Base-by-base conservation (phyloP, 2,888 invertebrate species). In the Lydus trimaculatus region DNA sequence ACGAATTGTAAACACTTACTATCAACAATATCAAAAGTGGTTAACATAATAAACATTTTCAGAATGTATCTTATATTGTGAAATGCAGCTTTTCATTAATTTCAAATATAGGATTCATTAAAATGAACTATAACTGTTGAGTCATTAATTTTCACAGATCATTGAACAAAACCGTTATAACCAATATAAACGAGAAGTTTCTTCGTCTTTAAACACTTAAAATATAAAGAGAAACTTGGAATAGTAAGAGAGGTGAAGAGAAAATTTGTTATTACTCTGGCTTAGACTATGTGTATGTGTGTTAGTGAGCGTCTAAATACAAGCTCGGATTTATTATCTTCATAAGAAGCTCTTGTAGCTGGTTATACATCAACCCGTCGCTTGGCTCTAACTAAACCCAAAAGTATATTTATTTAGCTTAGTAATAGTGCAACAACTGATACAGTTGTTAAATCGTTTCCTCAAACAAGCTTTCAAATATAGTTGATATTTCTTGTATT, bases 281-380 rank as follows among this genome's bases (percentile, higher is more conserved):
- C 17, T 8, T 8, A 28, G 28, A 28, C 4, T 23, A 52, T 3
- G 2, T 23, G 8, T 4, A 20, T 52, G n/a, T 43, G 43, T 39
- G n/a, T 9, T 8, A 1, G 48, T 48, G 23, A 3, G 2, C 20
- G n/a, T n/a, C n/a, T n/a, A 23, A 20, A 23, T 28, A 56, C 56
- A 48, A 20, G 20, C 20, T 5, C 20, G 56, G 56, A 56, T 56
- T 56, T 56, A 56, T 56, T 56, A 56, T 56, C 25, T 56, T n/a
- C 28, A 28, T 56, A 56, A 56, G 56, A 28, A 56, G 56, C 56
- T 56, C 56, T 56, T 25, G 11, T 56, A 56, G 25, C 56, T 56
- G 56, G 23, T 23, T 25, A 56, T 56, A 56, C 15, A 56, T 56
- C 56, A 28, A 28, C 13, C 28, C n/a, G 25, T 28, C 15, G 15